Base-by-base conservation (phyloP, 2,797 vertebrate genomes). In the Microctenopoma steveboyesi region DNA sequence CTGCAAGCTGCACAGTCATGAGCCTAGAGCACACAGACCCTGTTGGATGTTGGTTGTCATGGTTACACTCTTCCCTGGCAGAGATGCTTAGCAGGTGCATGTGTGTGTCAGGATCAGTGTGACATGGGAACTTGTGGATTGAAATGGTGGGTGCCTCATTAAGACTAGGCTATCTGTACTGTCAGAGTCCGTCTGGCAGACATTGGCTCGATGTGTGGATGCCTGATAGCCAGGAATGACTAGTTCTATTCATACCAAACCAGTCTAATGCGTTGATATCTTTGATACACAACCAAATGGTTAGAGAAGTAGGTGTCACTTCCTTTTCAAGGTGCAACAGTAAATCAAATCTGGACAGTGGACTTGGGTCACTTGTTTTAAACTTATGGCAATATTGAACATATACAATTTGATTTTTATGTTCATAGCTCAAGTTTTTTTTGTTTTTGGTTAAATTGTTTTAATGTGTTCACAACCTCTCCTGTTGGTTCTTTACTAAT, bases 1-100 rank as follows among this genome's bases (percentile, higher is more conserved):
- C 92, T 93, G 90, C 91, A 88, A 93, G 91, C 90, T 89, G 91
- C 92, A 87, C 89, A 92, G 88, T 92, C 89, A 88, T 89, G 84
- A 89, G 88, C 85, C 81, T 81, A 68, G 83, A 91, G 83, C 80
- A 77, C 89, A 91, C 88, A 90, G 90, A 77, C 87, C 81, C 86
- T 87, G 84, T 22, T 22, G 89, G 89, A 92, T 91, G 87, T 89
- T 79, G 90, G 91, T 94, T 91, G 88, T 82, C 92, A 92, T 93
- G 89, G 91, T 89, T 88, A 93, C 90, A 70, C 82, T 67, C 79
- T 86, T 86, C 88, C 79, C 89, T 92, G 88, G 90, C 89, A 92
- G 88, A 84, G 91, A 89, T 91, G 88, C 87, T 69, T 86, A 88
- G 89, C 91, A 92, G 92, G 92, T 92, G 90, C 91, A 89, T 82